These are phyloP conservation scores for Melanophora roralis DNA, from an alignment of 2,888 invertebrate genomes.

Conservation along the genomic window DNA sequence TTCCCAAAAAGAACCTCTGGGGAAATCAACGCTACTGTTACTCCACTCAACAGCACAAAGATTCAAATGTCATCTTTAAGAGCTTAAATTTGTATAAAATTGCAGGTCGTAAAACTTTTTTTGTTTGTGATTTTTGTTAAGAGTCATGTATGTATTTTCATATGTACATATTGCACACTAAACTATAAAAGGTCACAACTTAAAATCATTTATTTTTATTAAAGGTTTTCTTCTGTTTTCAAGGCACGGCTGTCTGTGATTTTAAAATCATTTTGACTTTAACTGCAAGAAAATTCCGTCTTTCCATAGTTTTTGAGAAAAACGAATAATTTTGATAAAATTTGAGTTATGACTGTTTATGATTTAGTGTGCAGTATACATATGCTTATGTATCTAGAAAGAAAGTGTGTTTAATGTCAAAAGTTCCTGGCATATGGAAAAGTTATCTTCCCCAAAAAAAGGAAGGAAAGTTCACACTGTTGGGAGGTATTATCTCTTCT, in stretches of 20 bases:
- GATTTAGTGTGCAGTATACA: too few relatives aligned
- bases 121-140: neutral
- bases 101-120: conserved; percentile 69
- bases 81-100: conserved; percentile 76
- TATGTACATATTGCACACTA: neutral
- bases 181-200: conserved; percentile 1
- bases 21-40: conserved; percentile 68
- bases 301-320: too few relatives aligned
- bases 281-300: too few relatives aligned
- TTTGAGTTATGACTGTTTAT: too few relatives aligned
- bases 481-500: conserved; percentile 5
- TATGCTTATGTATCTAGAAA: too few relatives aligned
- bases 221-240: too few relatives aligned
- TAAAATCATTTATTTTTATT: too few relatives aligned
- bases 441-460: neutral
- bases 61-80: conserved; percentile 76
- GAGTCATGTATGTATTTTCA: too few relatives aligned
- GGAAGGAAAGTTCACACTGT: neutral
- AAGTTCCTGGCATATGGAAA: conserved; percentile 42
- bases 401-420: conserved; percentile 59
- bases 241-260: too few relatives aligned
- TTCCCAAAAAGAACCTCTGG: conserved; percentile 62
- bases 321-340: too few relatives aligned
- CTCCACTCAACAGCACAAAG: conserved; percentile 68
- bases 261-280: too few relatives aligned